Conservation (phyloP, 2,888 invertebrate species). For the Cyclophora punctaria region DNA sequence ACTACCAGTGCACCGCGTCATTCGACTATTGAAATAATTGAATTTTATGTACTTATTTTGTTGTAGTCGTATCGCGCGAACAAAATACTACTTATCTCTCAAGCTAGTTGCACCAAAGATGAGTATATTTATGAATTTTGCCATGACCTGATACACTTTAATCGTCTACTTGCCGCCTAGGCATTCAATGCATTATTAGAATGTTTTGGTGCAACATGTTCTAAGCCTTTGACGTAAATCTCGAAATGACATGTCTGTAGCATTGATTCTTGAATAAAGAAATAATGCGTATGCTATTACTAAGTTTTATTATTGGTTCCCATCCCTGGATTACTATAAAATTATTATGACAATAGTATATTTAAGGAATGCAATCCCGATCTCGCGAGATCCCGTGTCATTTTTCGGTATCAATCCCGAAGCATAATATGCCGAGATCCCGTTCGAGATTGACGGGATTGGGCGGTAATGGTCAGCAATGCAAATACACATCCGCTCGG, state of each 20-base stretch:
- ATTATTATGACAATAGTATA: no score
- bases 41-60: no score
- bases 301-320: constrained; percentile 16
- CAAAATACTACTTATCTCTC: constrained; percentile 22
- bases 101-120: constrained; percentile 32
- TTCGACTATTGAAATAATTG: no score
- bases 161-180: constrained; percentile 1
- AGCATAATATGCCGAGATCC: no score
- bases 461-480: no score
- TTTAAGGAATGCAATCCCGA: no score
- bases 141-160: not conserved
- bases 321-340: no score
- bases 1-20: no score
- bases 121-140: constrained; percentile 5
- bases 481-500: no score
- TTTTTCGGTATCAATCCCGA: no score
- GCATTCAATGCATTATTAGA: not conserved
- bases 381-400: no score
- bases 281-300: constrained; percentile 40
- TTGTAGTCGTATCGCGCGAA: constrained; percentile 9
- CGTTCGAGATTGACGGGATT: no score
- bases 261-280: constrained; percentile 60
- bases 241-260: constrained; percentile 51
- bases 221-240: constrained; percentile 38
- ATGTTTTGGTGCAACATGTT: constrained; percentile 33